A percentile compares a stretch with the other conserved stretches of the same genome.
Evolutionary conservation across 2,888 invertebrate genomes (phyloP).

Genomic region (Penaeus monodon): DNA sequence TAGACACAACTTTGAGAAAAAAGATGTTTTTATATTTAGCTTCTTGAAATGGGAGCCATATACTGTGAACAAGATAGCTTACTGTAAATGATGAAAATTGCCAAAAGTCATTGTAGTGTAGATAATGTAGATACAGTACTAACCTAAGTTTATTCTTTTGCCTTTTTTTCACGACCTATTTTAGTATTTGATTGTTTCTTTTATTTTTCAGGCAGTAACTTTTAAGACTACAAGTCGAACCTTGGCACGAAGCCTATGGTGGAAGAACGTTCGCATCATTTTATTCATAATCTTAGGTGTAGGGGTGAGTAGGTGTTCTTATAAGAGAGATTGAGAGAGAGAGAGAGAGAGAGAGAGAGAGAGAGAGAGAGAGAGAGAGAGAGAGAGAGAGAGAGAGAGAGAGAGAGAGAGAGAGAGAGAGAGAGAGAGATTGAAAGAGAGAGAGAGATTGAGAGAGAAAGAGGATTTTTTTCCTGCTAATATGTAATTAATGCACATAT

Average conservation of each 20-base stretch:
- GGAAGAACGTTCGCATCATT: constrained; percentile 59
- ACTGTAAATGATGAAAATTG: no score
- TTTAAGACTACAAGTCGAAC: constrained; percentile 60
- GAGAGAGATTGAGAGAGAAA: no score
- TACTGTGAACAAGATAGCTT: no score
- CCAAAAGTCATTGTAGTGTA: no score
- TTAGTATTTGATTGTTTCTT: background rate
- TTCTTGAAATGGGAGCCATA: no score
- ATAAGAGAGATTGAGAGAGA: no score
- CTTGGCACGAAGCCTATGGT: constrained; percentile 55
- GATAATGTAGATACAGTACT: background rate
- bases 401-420: background rate
- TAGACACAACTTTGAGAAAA: no score
- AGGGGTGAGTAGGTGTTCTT: constrained; percentile 37
- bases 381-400: no score
- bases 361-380: background rate
- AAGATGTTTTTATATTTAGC: no score
- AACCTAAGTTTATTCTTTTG: background rate
- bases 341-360: background rate
- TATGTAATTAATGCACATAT: no score
- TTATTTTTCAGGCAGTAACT: constrained; percentile 76
- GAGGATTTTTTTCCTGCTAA: no score
- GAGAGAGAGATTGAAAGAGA: no score
- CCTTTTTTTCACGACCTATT: background rate
- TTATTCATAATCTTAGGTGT: constrained; percentile 51